Evolutionary conservation across 2,888 invertebrate genomes (phyloP), one percentile per base, ranked within the genome.

Genomic region (Hirtodrosophila cameraria): DNA sequence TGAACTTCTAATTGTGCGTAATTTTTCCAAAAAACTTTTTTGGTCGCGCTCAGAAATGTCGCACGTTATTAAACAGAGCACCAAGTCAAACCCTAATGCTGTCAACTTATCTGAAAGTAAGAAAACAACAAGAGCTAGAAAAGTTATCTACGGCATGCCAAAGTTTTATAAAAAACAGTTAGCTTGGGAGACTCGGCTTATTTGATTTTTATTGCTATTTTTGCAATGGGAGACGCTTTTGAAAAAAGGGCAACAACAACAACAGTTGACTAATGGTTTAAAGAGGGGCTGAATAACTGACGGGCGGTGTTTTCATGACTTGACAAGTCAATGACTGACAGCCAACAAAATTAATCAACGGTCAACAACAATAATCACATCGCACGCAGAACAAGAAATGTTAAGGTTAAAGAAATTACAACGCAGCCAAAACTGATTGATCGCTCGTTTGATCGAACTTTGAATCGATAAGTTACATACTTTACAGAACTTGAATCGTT

Each of bases 1-100:
- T 75, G 76, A 72, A 75, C 65, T 74, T 75, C 35, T 45, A 28
- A 43, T 48, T 48, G 49, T 43, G 36, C 13, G 69, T 62, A 58
- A 53, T 43, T 60, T 43, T 27, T 20, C 46, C 8, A 38, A 48
- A 11, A 13, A 18, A 15, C 13, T 18, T 4, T 5, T 18, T 18
- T 18, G 18, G 18, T 5, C 18, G 20, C n/a, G 8, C 11, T 9
- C n/a, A n/a, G n/a, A n/a, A n/a, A n/a, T n/a, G n/a, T n/a, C n/a
- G n/a, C n/a, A n/a, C n/a, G n/a, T n/a, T n/a, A n/a, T n/a, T n/a
- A n/a, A n/a, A n/a, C n/a, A n/a, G n/a, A n/a, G 38, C 7, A 7
- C 30, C 4, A 42, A 42, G 42, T 45, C 18, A n/a, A n/a, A n/a
- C n/a, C n/a, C n/a, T n/a, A n/a, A n/a, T n/a, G n/a, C n/a, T n/a